Evolutionary conservation across 2,113 vertebrate species (phyloP).

Genomic region (Pycnonotus jocosus): DNA sequence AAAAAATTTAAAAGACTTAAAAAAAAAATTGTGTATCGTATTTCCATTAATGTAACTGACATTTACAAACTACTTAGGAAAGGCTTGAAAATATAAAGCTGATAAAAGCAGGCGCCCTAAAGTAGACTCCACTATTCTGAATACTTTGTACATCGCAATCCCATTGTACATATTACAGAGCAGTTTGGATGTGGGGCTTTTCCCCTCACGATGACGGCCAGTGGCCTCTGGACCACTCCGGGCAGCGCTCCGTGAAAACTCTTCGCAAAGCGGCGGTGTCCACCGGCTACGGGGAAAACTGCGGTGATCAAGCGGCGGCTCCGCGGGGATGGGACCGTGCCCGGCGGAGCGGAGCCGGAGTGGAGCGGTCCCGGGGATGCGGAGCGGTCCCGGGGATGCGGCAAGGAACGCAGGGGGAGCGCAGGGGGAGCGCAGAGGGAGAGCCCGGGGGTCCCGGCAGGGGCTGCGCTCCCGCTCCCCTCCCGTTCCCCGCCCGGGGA

Average conservation of each 20-base stretch:
- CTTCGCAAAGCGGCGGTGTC: neutral
- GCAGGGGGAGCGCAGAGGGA: neutral
- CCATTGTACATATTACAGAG: rapidly evolving
- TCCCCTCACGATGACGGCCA: rapidly evolving
- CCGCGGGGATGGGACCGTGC: neutral
- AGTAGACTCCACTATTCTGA: neutral
- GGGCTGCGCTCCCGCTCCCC: neutral
- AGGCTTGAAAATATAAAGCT: neutral
- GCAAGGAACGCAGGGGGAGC: too few relatives aligned
- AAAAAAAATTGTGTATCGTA: rapidly evolving
- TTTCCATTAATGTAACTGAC: neutral
- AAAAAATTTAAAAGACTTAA: neutral
- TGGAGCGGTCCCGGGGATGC: neutral
- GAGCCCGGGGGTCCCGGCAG: neutral
- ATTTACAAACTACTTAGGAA: neutral
- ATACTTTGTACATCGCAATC: rapidly evolving
- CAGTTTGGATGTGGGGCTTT: rapidly evolving
- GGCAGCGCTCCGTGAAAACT: neutral
- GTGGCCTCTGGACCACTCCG: neutral
- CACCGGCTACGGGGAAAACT: neutral
- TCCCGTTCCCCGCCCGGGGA: neutral
- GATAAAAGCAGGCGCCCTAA: neutral
- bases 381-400: neutral
- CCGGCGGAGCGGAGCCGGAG: neutral
- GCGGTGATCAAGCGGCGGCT: rapidly evolving